Percentiles rank a stretch among this genome's conserved stretches.
Conservation (phyloP, 2,888 invertebrate species). For the Patella depressa region DNA sequence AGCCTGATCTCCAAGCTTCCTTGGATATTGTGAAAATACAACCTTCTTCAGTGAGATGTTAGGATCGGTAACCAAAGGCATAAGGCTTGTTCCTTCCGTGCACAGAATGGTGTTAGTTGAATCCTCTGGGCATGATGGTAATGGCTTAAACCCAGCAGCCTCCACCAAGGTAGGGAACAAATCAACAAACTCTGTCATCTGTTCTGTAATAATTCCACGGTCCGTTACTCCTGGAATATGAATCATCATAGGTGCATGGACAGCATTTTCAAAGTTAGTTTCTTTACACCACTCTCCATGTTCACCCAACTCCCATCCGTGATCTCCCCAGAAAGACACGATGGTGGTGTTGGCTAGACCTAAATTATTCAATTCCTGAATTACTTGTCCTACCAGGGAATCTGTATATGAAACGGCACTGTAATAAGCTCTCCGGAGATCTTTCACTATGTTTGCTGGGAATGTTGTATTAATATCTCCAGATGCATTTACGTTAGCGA, state of each 20-base stretch:
- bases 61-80: conserved; percentile 37
- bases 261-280: conserved; percentile 49
- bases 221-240: conserved; percentile 46
- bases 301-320: conserved; percentile 52
- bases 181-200: conserved; percentile 53
- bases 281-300: conserved; percentile 48
- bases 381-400: conserved; percentile 35
- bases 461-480: conserved; percentile 50
- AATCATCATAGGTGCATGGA: conserved; percentile 50
- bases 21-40: conserved; percentile 43
- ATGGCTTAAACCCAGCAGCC: conserved; percentile 40
- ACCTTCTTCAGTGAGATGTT: conserved; percentile 30
- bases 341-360: conserved; percentile 42
- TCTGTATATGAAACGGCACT: conserved; percentile 43
- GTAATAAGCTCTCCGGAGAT: conserved; percentile 44
- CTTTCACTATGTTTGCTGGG: conserved; percentile 33
- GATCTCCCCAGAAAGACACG: conserved; percentile 46
- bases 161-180: conserved; percentile 52
- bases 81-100: conserved; percentile 44
- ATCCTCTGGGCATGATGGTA: conserved; percentile 40
- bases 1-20: conserved; percentile 18
- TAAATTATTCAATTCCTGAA: conserved; percentile 32
- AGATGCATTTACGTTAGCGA: conserved; percentile 33
- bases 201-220: conserved; percentile 38
- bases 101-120: conserved; percentile 36